Evolutionary conservation across 2,797 vertebrate genomes (phyloP), one percentile per base, ranked within the genome.

Genomic region (Clangula hyemalis): DNA sequence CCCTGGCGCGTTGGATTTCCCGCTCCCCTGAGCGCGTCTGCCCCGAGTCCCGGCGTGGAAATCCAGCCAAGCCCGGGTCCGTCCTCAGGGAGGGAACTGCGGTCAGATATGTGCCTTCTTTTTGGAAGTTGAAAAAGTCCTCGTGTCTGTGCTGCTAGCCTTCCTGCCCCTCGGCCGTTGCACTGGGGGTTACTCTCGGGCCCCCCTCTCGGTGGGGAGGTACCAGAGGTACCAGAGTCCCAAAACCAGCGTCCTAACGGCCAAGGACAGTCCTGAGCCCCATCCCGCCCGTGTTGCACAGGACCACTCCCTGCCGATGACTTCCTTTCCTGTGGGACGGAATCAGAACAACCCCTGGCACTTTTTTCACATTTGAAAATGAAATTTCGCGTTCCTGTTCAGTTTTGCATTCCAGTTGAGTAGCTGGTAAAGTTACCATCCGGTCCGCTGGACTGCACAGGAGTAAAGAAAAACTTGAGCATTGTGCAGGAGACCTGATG

Each of bases 191-290:
- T 34, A 25, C 80, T 54, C 20, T 24, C 41, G 49, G 49, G 24
- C 24, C 13, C 32, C 20, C 5, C 4, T 28, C 30, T 5, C 6
- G 0, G 6, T 3, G 5, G 1, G 3, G 11, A 5, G 2, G 3
- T 54, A 19, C 82, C 57, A 54, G 18, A 17, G n/a, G 3, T 45
- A 19, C 82, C 57, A 54, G 18, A 17, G 32, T 49, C 47, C 43
- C 18, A 21, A 79, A 82, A 36, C 27, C 16, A 8, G 22, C 10
- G 38, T 30, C 10, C 3, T 21, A 18, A n/a, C 24, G 17, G 43
- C 19, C 12, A 10, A 12, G 34, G 16, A 3, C 49, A 32, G 36
- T 3, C 21, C 49, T 21, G 43, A 64, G 30, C 53, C 14, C 20
- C 8, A 18, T 32, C 51, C 69, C 13, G 11, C 38, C 72, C 3